Percentiles rank a stretch among this genome's conserved stretches.
Evolutionary conservation across 64 coral and sea anemone species (phyloP).

Genomic region (Montipora foliosa): DNA sequence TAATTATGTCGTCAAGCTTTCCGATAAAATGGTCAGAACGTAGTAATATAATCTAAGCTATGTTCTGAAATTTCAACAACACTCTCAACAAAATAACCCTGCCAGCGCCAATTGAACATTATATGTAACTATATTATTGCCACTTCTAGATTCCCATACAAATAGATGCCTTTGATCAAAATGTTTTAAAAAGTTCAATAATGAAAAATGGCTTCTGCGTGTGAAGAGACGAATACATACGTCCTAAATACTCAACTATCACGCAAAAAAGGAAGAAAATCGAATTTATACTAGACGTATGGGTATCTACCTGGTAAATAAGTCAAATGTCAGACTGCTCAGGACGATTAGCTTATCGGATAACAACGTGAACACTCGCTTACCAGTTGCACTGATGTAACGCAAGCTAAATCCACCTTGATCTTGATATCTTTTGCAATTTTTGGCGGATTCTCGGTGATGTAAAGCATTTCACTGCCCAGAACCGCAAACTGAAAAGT

Average conservation of each 20-base stretch:
- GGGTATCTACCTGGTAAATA: background rate
- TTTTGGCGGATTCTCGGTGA: constrained; percentile 96
- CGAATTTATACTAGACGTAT: background rate
- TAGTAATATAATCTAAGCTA: too few relatives aligned
- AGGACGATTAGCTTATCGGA: too few relatives aligned
- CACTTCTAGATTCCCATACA: background rate
- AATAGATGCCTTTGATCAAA: background rate
- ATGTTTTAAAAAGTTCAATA: too few relatives aligned
- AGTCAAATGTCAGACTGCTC: too few relatives aligned
- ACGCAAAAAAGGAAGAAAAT: background rate
- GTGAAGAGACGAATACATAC: too few relatives aligned
- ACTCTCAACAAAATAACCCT: background rate
- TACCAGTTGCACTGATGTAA: constrained; percentile 87
- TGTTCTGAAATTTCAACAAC: background rate
- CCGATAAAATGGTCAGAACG: too few relatives aligned
- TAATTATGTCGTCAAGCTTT: too few relatives aligned
- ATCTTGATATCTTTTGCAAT: constrained; percentile 86
- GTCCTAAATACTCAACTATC: background rate
- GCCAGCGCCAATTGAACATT: background rate
- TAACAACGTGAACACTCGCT: constrained; percentile 1
- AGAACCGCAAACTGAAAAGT: constrained; percentile 89
- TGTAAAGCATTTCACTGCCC: constrained; percentile 89
- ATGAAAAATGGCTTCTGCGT: background rate
- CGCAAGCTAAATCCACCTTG: constrained; percentile 71
- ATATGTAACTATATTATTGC: too few relatives aligned